Base-by-base conservation (phyloP, 2,113 vertebrate genomes). In the Microcebus ravelobensis region DNA sequence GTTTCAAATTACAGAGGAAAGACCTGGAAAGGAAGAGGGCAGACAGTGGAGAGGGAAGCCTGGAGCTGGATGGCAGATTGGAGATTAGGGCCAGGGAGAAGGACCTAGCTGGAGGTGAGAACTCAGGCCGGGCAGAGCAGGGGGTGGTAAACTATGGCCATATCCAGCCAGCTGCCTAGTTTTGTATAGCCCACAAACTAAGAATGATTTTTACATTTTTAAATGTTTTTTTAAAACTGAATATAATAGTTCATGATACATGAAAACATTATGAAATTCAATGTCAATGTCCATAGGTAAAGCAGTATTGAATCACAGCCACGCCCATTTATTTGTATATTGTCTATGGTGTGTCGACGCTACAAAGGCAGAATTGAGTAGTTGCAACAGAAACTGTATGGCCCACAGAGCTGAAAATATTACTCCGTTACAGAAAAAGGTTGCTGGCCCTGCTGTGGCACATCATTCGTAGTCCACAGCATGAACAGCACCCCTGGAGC, bases 251-350 rank as follows among this genome's bases (percentile, higher is more conserved):
- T 93, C 27, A 73, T 52, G 50, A 84, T 73, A 55, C 63, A n/a
- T 70, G 61, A 81, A 93, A 91, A 70, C 42, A 36, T 76, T 34
- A 42, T 71, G 36, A 85, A 93, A 88, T 70, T 95, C 67, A 71
- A 12, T 65, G 48, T 91, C 57, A 76, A 18, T 36, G 36, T 80
- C 48, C n/a, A 23, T 42, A 45, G 65, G 45, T 68, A 65, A 57
- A 84, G 7, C 76, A 65, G 80, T 81, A 34, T 42, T 57, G 83
- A n/a, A 65, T 68, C 61, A 34, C 8, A 45, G 67, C 63, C 36
- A 23, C 50, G 36, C 39, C 3, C 10, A 17, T 67, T 93, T 17
- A 50, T 82, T 94, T 80, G 57, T 1, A 12, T 55, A 20, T 83
- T 61, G 52, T 77, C 65, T 67, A 2, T 36, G 59, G 27, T 59